These are phyloP conservation scores for Lasioglossum albipes DNA, from an alignment of 1,140 invertebrate species.

Conservation along the genomic window DNA sequence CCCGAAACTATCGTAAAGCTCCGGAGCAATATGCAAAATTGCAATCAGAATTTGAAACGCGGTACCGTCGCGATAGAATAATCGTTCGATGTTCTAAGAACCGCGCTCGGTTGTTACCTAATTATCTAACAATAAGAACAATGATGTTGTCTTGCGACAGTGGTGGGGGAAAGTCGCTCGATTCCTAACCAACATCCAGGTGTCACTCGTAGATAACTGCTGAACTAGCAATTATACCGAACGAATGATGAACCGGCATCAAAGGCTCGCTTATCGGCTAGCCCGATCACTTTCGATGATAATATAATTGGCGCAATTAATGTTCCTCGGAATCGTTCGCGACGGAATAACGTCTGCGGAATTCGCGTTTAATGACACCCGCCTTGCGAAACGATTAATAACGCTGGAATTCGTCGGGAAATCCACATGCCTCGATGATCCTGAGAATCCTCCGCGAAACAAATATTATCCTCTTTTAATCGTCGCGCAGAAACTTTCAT, in stretches of 20 bases:
- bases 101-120: background rate
- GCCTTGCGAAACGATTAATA: background rate
- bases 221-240: background rate
- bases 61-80: background rate
- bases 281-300: background rate
- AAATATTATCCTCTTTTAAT: background rate
- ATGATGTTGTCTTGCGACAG: background rate
- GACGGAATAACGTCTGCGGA: background rate
- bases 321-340: background rate
- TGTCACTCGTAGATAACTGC: background rate
- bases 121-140: background rate
- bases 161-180: background rate
- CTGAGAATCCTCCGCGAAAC: background rate
- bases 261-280: background rate
- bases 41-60: background rate
- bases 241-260: background rate
- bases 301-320: constrained; percentile 2
- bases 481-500: too few relatives aligned
- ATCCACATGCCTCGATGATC: background rate
- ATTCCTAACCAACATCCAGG: background rate
- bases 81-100: background rate
- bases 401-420: background rate
- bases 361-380: background rate
- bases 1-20: background rate
- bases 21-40: background rate